phyloP scores from a whole-genome alignment of 2,888 invertebrate genomes.

The Ichneumoninae sp. region DNA sequence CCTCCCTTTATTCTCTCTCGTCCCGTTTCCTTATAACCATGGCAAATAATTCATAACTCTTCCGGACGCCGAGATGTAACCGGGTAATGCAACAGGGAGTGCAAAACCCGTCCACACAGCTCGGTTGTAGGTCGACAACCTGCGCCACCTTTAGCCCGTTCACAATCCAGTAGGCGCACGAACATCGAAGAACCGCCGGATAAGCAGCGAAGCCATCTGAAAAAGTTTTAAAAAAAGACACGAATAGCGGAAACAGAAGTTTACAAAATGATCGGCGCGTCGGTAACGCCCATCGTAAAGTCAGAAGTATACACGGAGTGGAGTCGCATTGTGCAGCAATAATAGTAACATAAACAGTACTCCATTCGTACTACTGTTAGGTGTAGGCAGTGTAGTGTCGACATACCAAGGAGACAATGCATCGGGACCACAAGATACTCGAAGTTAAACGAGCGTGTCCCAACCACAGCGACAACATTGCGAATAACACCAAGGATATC shows the following conservation, averaged over 20 bases:
- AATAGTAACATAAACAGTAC: conserved; percentile 11
- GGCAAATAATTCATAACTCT: not conserved
- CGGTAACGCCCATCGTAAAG: conserved; percentile 15
- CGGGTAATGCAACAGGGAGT: not conserved
- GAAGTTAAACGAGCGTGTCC: conserved; percentile 17
- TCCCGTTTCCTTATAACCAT: not conserved
- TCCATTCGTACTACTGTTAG: not conserved
- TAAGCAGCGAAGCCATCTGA: not conserved
- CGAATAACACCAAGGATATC: conserved; percentile 22
- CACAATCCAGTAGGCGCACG: not conserved
- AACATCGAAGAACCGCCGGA: not conserved
- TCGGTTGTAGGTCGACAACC: conserved; percentile 8
- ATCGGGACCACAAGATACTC: not conserved
- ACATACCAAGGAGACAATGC: not conserved
- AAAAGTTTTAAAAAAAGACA: not conserved
- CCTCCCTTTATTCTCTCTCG: not conserved
- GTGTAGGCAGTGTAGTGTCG: not conserved
- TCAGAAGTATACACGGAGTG: not conserved
- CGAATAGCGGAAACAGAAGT: conserved; percentile 2
- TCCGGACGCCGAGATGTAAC: not conserved
- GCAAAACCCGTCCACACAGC: not conserved
- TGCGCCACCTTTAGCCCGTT: conserved; percentile 6
- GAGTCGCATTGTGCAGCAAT: conserved; percentile 1
- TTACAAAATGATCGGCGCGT: conserved; percentile 8
- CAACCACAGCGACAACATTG: conserved; percentile 10